Base-by-base conservation (phyloP, 1,140 invertebrate species). In the Drosophila erecta region DNA sequence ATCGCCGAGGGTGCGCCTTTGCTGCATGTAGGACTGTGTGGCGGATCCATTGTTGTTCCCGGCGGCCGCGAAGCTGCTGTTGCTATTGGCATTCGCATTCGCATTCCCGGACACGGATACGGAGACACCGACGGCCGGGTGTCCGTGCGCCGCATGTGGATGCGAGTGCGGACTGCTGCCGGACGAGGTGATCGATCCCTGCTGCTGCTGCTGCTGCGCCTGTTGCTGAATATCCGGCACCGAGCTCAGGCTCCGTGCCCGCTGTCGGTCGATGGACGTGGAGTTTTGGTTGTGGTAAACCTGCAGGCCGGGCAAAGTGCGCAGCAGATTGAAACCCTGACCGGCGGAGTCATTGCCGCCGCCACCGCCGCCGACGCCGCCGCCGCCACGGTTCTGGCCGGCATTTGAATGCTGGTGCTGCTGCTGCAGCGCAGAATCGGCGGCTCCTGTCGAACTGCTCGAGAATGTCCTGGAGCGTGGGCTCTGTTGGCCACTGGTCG, bases 221-320 rank as follows among this genome's bases (percentile, higher is more conserved):
- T 75, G 80, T 24, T 94, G 93, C 66, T 95, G 94, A 43, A 96
- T 93, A 90, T 97, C 96, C 3, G 96, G 96, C 65, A 97, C 96
- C 66, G 96, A 97, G 50, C 96, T 97, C 62, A 97, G 92, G 17
- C 96, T 97, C 65, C 96, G 94, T 15, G 96, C 96, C 65, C 96
- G 93, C 91, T 97, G 96, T 80, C 96, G 93, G 79, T 96, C 96
- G 77, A 90, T 83, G 50, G 90, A 77, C 10, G 83, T 81, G 27
- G 80, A 89, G 58, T 86, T 84, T 12, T 81, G 80, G 40, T 84
- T 81, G 30, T 94, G 95, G 30, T 93, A 94, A 71, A 96, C 94
- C 87, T 95, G 94, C 53, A 95, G 94, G 46, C 95, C 95, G 20
- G 95, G 95, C 70, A 96, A 93, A 20, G 95, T 95, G 43, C 96